These are phyloP conservation scores for Sinonovacula constricta DNA, from an alignment of 1,140 invertebrate genomes.

Conservation along the genomic window DNA sequence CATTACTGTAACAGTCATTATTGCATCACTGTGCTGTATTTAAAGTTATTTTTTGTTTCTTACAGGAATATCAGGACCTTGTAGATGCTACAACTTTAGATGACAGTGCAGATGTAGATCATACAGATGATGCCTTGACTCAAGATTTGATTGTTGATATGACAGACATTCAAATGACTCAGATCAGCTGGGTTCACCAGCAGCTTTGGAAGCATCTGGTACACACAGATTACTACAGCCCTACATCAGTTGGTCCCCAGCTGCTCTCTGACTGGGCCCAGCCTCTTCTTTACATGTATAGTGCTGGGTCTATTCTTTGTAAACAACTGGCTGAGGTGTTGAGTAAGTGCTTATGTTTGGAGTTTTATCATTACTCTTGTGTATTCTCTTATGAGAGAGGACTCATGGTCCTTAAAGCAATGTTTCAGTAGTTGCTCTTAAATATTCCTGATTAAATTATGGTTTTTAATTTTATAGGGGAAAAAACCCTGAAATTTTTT, in stretches of 20 bases:
- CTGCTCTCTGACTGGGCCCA: slow-evolving; percentile 52
- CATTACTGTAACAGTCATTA: no score
- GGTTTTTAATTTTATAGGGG: no score
- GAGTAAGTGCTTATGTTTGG: slow-evolving; percentile 53
- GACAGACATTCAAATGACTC: slow-evolving; percentile 71
- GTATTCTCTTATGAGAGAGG: no score
- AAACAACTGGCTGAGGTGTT: slow-evolving; percentile 46
- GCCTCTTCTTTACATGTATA: slow-evolving; percentile 62
- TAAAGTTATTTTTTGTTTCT: slow-evolving; percentile 11
- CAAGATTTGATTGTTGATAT: slow-evolving; percentile 63
- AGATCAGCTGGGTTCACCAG: slow-evolving; percentile 69
- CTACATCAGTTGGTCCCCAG: slow-evolving; percentile 2
- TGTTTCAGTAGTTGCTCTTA: no score
- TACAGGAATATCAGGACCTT: slow-evolving; percentile 77
- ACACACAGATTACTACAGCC: slow-evolving; percentile 65
- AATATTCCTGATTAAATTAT: no score
- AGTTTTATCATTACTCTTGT: no score
- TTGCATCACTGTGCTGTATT: no score
- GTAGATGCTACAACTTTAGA: slow-evolving; percentile 58
- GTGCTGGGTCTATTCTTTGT: slow-evolving; percentile 56
- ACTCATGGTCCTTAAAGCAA: no score
- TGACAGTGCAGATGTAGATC: slow-evolving; percentile 54
- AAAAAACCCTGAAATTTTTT: no score
- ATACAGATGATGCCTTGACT: slow-evolving; percentile 28
- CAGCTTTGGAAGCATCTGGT: slow-evolving; percentile 63